Conservation (phyloP, 1,140 invertebrate species). For the Tribolium castaneum region DNA sequence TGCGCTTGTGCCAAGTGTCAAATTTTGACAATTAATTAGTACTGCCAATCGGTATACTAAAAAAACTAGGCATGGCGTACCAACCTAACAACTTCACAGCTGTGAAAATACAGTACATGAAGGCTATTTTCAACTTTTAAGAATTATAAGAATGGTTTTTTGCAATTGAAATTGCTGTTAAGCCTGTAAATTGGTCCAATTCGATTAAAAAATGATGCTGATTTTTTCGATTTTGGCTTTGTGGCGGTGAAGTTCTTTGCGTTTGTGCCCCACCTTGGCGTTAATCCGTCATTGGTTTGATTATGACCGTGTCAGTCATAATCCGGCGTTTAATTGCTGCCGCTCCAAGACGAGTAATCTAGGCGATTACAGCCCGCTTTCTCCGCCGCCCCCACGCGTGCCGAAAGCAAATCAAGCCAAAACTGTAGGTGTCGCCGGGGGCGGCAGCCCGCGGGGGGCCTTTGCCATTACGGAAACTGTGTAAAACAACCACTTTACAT, state of each 20-base stretch:
- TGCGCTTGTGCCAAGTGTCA: too few relatives aligned
- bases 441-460: background rate
- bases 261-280: background rate
- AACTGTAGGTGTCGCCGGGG: slow-evolving; percentile 38
- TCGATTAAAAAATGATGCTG: too few relatives aligned
- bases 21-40: too few relatives aligned
- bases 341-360: slow-evolving; percentile 13
- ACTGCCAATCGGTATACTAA: too few relatives aligned
- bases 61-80: too few relatives aligned
- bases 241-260: background rate
- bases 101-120: too few relatives aligned
- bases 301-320: background rate
- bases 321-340: slow-evolving; percentile 15
- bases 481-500: slow-evolving; percentile 48
- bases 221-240: background rate
- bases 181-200: too few relatives aligned
- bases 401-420: slow-evolving; percentile 44
- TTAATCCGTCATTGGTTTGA: slow-evolving; percentile 12
- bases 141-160: too few relatives aligned
- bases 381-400: slow-evolving; percentile 30
- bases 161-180: too few relatives aligned
- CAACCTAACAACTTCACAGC: too few relatives aligned
- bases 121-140: too few relatives aligned
- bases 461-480: slow-evolving; percentile 45
- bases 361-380: background rate